Conservation (phyloP, 2,888 invertebrate species). For the Lamellibrachia satsuma region DNA sequence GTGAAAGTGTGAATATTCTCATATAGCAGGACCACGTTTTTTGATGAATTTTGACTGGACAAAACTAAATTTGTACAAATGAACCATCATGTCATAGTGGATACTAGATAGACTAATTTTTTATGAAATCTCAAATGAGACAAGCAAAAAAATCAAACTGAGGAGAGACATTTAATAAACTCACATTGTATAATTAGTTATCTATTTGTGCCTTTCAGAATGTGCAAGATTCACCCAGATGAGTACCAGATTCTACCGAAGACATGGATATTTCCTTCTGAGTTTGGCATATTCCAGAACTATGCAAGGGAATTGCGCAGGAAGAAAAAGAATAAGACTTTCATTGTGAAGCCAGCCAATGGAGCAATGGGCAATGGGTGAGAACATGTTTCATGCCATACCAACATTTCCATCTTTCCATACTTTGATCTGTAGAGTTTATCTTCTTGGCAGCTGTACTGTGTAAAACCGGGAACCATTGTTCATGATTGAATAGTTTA, state of each 20-base stretch:
- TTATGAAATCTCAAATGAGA: no score
- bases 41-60: no score
- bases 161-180: no score
- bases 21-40: no score
- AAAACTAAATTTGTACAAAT: no score
- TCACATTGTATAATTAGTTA: background rate
- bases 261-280: conserved; percentile 65
- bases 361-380: conserved; percentile 66
- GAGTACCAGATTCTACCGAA: conserved; percentile 64
- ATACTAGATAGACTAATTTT: no score
- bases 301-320: conserved; percentile 60
- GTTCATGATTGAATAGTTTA: background rate
- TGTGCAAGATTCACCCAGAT: conserved; percentile 60
- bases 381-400: background rate
- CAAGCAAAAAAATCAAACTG: no score
- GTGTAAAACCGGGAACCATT: background rate
- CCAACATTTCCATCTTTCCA: background rate
- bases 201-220: conserved; percentile 46
- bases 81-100: no score
- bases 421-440: background rate
- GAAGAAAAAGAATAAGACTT: conserved; percentile 60
- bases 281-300: conserved; percentile 56
- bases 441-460: background rate
- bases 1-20: no score
- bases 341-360: conserved; percentile 65